Evolutionary conservation across 2,113 vertebrate genomes (phyloP).

Genomic region (Silurus meridionalis): DNA sequence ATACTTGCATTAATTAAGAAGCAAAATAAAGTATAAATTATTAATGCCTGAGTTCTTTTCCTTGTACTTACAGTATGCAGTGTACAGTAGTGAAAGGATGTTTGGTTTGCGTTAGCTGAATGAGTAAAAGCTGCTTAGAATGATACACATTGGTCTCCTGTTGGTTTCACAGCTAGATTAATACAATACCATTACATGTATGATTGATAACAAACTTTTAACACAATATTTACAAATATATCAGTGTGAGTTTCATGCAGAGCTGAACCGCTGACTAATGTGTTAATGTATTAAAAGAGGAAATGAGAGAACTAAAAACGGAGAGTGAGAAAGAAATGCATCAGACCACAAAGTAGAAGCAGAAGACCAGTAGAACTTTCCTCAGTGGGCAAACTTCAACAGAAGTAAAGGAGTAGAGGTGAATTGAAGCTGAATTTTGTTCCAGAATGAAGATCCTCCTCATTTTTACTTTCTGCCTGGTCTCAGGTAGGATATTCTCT

Average conservation of each 20-base stretch:
- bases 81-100: no score
- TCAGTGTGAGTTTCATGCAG: not conserved
- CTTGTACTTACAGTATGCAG: no score
- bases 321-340: not conserved
- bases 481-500: constrained; percentile 21
- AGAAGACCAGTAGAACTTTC: not conserved
- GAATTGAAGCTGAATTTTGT: not conserved
- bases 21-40: no score
- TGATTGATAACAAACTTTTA: not conserved
- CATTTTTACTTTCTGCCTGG: constrained; percentile 26
- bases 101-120: no score
- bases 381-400: not conserved
- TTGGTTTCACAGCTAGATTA: no score
- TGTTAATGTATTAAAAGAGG: not conserved
- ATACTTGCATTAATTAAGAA: no score
- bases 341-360: no score
- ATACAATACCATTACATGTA: no score
- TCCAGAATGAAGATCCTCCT: constrained; percentile 34
- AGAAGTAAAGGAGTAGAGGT: not conserved
- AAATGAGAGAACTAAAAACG: not conserved
- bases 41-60: no score
- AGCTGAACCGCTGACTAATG: no score
- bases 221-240: not conserved
- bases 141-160: no score
- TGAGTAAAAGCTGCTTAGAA: no score